phyloP scores from a whole-genome alignment of 2,888 invertebrate species.

The Yponomeuta sedellus region DNA sequence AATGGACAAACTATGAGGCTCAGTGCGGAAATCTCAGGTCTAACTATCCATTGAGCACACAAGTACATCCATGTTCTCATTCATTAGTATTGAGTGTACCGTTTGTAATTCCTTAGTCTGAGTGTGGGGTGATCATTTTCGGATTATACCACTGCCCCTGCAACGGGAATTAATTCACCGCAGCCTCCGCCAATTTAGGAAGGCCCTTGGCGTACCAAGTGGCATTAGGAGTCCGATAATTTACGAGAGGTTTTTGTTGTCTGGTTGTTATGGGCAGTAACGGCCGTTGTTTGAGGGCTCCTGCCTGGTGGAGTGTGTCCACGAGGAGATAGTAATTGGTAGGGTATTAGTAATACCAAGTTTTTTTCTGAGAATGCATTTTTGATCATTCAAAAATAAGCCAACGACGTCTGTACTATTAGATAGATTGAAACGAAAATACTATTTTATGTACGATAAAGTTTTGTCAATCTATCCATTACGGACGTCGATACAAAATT shows the following conservation, averaged over 20 bases:
- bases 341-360: conserved; percentile 33
- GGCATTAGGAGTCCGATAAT: background rate
- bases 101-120: too few relatives aligned
- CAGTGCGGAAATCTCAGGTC: too few relatives aligned
- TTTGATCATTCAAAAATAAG: too few relatives aligned
- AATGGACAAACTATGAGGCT: too few relatives aligned
- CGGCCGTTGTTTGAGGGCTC: conserved; percentile 72
- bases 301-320: conserved; percentile 44
- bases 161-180: conserved; percentile 69
- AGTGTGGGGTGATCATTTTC: conserved; percentile 64
- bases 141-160: conserved; percentile 64
- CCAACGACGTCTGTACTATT: too few relatives aligned
- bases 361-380: conserved; percentile 42
- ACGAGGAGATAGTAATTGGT: conserved; percentile 23
- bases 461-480: too few relatives aligned
- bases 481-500: too few relatives aligned
- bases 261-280: conserved; percentile 15
- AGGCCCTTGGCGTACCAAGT: conserved; percentile 38
- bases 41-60: too few relatives aligned
- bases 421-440: too few relatives aligned
- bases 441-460: too few relatives aligned
- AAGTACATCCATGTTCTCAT: too few relatives aligned
- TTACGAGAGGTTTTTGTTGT: background rate
- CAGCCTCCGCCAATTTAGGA: conserved; percentile 43
- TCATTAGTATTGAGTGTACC: too few relatives aligned